A percentile compares a stretch with the other conserved stretches of the same genome.
These are phyloP conservation scores for Mobula birostris DNA, from an alignment of 2,113 vertebrate genomes.

Conservation along the genomic window DNA sequence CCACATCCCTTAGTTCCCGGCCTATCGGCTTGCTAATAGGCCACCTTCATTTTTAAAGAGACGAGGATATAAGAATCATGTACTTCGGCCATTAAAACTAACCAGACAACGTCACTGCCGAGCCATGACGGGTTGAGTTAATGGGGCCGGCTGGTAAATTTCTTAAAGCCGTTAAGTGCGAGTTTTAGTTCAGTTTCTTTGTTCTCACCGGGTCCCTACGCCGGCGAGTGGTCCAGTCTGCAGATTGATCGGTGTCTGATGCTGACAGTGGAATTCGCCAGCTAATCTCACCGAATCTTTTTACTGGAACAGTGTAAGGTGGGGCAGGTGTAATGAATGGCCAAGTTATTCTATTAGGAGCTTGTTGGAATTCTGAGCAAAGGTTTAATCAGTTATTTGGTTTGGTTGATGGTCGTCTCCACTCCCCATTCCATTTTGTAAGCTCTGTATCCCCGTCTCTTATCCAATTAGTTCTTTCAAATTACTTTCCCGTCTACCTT, in stretches of 20 bases:
- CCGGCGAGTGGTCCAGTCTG: not conserved
- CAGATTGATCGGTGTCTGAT: not conserved
- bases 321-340: not conserved
- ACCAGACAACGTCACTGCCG: not conserved
- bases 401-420: not conserved
- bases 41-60: not conserved
- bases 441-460: not conserved
- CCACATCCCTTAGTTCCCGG: no score
- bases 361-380: not conserved
- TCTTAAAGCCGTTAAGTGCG: not conserved
- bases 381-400: not conserved
- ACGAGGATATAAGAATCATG: not conserved
- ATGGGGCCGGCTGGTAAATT: not conserved
- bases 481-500: not conserved
- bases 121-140: not conserved
- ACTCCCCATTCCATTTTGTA: not conserved
- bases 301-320: not conserved
- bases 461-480: not conserved
- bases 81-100: not conserved
- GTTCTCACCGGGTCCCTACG: not conserved
- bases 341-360: not conserved
- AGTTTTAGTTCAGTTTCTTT: not conserved
- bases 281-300: not conserved
- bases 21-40: no score
- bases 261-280: not conserved